A percentile compares a stretch with the other conserved stretches of the same genome.
phyloP scores from a whole-genome alignment of 2,113 vertebrate species.

The Tachuris rubrigastra region DNA sequence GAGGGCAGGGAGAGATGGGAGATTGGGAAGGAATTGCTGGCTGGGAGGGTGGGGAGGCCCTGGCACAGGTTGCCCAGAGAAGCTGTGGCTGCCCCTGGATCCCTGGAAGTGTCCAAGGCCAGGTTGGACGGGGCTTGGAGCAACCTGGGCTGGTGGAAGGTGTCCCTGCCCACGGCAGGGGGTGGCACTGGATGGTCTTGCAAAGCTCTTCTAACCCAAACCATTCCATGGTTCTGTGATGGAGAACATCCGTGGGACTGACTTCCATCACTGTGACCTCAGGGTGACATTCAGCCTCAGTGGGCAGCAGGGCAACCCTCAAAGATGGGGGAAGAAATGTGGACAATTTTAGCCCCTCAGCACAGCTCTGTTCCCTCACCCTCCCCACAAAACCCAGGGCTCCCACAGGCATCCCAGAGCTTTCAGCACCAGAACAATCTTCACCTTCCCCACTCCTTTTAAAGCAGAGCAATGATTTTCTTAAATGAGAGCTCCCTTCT shows the following conservation, averaged over 20 bases:
- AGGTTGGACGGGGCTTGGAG: no score
- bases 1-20: no score
- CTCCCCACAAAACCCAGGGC: background rate
- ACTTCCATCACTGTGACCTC: rapidly evolving
- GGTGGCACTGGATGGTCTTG: rapidly evolving
- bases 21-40: no score
- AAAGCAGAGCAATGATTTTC: background rate
- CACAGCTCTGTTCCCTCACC: rapidly evolving
- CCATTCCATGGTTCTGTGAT: background rate
- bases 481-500: rapidly evolving
- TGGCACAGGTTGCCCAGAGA: no score
- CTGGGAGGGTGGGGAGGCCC: no score
- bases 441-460: no score
- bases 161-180: background rate
- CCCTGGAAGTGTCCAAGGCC: no score
- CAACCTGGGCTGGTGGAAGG: background rate
- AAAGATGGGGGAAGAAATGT: rapidly evolving
- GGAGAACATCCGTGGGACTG: background rate
- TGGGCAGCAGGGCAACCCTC: background rate
- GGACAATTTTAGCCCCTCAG: background rate
- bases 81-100: no score
- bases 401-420: background rate
- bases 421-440: rapidly evolving
- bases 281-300: background rate
- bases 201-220: background rate